phyloP scores from a whole-genome alignment of 1,140 invertebrate genomes.

The Macrocentrus cingulum region DNA sequence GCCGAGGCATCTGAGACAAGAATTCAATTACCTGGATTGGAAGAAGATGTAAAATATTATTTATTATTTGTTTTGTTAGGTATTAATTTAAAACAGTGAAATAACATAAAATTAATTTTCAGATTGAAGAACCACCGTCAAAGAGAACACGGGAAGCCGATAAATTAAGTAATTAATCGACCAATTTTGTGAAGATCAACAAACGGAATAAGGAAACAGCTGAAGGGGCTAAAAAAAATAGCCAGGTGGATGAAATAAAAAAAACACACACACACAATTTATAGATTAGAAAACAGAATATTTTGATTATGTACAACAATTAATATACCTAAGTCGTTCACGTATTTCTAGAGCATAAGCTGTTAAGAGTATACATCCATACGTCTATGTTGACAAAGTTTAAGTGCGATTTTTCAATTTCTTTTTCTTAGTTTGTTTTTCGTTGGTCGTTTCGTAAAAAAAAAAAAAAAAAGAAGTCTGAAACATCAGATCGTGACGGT shows the following conservation, averaged over 20 bases:
- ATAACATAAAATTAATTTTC: slow-evolving; percentile 32
- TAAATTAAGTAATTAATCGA: slow-evolving; percentile 56
- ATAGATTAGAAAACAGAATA: slow-evolving; percentile 56
- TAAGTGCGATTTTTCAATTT: slow-evolving; percentile 11
- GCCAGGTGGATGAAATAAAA: slow-evolving; percentile 11
- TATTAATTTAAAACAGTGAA: not conserved
- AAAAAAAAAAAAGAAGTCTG: too few species aligned
- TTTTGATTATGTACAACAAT: slow-evolving; percentile 57
- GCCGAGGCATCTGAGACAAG: slow-evolving; percentile 77
- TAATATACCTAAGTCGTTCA: slow-evolving; percentile 53
- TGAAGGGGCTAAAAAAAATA: slow-evolving; percentile 34
- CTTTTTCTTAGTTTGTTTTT: slow-evolving; percentile 14
- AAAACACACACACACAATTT: slow-evolving; percentile 43
- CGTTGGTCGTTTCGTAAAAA: slow-evolving; percentile 5
- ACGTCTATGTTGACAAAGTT: slow-evolving; percentile 31
- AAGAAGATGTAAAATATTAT: slow-evolving; percentile 65
- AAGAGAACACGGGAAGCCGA: slow-evolving; percentile 56
- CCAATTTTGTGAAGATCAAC: slow-evolving; percentile 30
- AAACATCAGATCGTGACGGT: too few species aligned
- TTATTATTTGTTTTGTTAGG: slow-evolving; percentile 18
- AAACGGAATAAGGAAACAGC: slow-evolving; percentile 25
- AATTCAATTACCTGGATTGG: slow-evolving; percentile 71
- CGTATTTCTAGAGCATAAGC: slow-evolving; percentile 50
- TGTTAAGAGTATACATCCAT: slow-evolving; percentile 44
- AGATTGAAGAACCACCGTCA: slow-evolving; percentile 56